Percentiles rank a stretch among this genome's conserved stretches.
Evolutionary conservation across 2,888 invertebrate genomes (phyloP).

Genomic region (Sinohyriopsis cumingii): DNA sequence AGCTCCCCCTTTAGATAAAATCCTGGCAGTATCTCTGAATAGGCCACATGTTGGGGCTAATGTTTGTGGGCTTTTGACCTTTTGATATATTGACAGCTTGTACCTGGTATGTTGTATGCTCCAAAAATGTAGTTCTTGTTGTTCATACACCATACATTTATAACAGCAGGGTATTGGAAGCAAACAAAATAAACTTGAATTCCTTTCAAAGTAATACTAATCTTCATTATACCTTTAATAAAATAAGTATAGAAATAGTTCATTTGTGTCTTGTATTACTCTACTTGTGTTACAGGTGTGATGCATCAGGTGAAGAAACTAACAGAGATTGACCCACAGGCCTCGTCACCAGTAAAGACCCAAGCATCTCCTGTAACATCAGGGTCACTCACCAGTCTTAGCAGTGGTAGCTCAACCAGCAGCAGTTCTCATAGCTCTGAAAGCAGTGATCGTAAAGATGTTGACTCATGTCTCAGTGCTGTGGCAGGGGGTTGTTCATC

Average conservation of each 20-base stretch:
- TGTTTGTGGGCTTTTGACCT: too few relatives aligned
- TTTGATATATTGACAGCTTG: too few relatives aligned
- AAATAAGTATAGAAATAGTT: neutral
- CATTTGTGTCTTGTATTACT: neutral
- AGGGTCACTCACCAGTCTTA: conserved; percentile 61
- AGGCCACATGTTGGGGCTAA: too few relatives aligned
- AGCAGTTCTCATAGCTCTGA: conserved; percentile 38
- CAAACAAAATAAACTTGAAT: too few relatives aligned
- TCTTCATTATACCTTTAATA: too few relatives aligned
- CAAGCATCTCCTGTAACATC: conserved; percentile 29
- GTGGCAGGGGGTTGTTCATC: conserved; percentile 30
- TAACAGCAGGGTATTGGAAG: too few relatives aligned
- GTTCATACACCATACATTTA: too few relatives aligned
- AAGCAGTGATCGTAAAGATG: conserved; percentile 29
- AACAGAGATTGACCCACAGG: conserved; percentile 78
- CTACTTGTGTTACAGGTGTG: conserved; percentile 75
- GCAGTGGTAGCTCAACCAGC: conserved; percentile 36
- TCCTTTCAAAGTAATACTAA: too few relatives aligned
- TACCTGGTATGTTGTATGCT: too few relatives aligned
- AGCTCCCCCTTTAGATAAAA: too few relatives aligned
- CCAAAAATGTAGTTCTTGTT: too few relatives aligned
- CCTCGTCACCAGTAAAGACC: conserved; percentile 43
- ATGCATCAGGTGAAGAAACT: conserved; percentile 88
- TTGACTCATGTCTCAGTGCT: conserved; percentile 21
- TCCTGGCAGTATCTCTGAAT: too few relatives aligned